A percentile compares a stretch with the other conserved stretches of the same genome.
phyloP scores from a whole-genome alignment of 2,797 vertebrate genomes.

The Propithecus perrieri region DNA sequence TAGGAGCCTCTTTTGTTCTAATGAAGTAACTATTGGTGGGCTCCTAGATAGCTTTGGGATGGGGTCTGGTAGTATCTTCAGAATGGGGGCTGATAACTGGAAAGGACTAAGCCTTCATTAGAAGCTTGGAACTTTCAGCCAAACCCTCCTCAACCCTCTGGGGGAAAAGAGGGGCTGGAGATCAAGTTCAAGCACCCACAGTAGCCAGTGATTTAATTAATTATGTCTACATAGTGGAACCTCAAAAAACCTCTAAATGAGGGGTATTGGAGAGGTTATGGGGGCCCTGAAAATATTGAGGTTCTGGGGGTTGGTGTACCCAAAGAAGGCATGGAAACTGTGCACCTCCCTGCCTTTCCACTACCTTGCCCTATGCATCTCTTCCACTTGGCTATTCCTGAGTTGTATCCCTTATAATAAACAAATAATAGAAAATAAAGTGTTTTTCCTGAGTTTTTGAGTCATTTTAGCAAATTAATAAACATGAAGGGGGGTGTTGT shows the following conservation, averaged over 20 bases:
- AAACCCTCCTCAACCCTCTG: too few species aligned
- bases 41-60: not conserved
- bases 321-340: fast-evolving
- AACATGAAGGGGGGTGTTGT: not conserved
- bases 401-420: not conserved
- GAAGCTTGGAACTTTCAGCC: not conserved
- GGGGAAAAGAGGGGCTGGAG: not conserved
- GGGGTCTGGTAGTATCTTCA: not conserved
- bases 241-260: not conserved
- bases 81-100: fast-evolving
- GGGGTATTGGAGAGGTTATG: not conserved
- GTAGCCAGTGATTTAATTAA: not conserved
- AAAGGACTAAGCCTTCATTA: not conserved
- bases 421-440: not conserved
- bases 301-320: fast-evolving
- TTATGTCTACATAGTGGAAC: not conserved
- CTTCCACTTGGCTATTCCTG: not conserved
- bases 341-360: fast-evolving
- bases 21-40: not conserved
- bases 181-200: not conserved
- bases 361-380: not conserved
- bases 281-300: not conserved
- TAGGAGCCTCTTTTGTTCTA: not conserved
- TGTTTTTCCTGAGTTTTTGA: not conserved
- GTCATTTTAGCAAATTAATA: not conserved